Conservation (phyloP, 2,797 vertebrate species). For the Somateria mollissima region DNA sequence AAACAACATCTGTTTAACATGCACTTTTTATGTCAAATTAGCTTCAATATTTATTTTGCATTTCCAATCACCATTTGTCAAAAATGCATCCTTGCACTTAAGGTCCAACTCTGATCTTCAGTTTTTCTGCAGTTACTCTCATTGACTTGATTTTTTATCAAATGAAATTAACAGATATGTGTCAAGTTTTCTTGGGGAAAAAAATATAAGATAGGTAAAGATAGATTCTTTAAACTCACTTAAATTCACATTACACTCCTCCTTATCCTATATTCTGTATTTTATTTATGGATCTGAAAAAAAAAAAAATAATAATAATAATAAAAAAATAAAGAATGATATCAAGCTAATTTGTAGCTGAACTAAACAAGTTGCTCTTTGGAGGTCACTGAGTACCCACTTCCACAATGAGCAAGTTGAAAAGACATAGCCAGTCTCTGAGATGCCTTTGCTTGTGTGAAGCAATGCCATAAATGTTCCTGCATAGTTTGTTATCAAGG, state of each 20-base stretch:
- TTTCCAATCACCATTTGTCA: neutral
- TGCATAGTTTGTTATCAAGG: neutral
- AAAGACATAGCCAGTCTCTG: neutral
- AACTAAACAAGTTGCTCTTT: neutral
- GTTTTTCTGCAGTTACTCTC: neutral
- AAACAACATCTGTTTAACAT: slow-evolving; percentile 4
- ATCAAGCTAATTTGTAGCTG: neutral
- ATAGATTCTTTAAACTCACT: neutral
- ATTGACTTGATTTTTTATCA: neutral
- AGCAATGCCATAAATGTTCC: neutral
- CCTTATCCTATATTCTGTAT: neutral
- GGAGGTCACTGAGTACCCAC: neutral
- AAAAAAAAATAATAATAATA: neutral
- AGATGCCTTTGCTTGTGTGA: neutral
- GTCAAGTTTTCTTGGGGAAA: neutral
- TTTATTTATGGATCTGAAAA: neutral
- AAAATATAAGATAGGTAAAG: neutral
- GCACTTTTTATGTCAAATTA: neutral
- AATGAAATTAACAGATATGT: neutral
- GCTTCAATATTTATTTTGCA: neutral
- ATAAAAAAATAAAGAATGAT: neutral
- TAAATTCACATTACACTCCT: neutral
- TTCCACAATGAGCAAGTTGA: neutral
- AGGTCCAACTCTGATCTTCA: neutral
- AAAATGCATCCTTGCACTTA: neutral